Base-by-base conservation (phyloP, 2,797 vertebrate species). In the Sebastes goodei region DNA sequence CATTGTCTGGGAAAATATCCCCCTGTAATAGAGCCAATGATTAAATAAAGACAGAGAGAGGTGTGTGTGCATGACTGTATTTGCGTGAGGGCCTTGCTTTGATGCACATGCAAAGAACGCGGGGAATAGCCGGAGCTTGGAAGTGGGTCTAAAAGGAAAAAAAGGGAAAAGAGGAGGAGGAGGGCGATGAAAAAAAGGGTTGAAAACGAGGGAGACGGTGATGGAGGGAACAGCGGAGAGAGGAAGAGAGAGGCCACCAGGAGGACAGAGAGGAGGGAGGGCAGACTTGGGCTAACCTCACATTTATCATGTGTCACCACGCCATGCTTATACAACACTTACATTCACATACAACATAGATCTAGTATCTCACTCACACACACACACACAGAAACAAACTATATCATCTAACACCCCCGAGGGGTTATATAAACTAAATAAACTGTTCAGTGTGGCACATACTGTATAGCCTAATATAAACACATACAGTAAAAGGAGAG, bases 1-100 rank as follows among this genome's bases (percentile, higher is more conserved):
- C 88, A 90, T 90, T 94, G 92, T 94, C 91, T 90, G 90, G 81
- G 84, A 94, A 95, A 93, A 90, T 88, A 92, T 93, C 90, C 86
- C 84, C 91, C 79, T 20, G 88, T 92, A 91, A 95, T 92, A 88
- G 90, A 92, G 87, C 92, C 84, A 85, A 71, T 92, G 93, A 95
- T 95, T 94, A 94, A 95, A 94, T 93, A 92, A 94, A 91, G 84
- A 83, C 86, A 75, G 86, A 88, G 76, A 78, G 80, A 35, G 46
- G 60, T 59, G 25, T 59, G 23, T 56, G 56, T 29, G 79, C 27
- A 14, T 27, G 62, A 38, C 46, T 76, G 46, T 81, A 70, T 82
- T 68, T 81, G 77, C 30, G 29, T 46, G 67, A 21, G 59, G 62
- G 73, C 35, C 27, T 55, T 69, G 87, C 78, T 76, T 76, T 73